These are phyloP conservation scores for Dasysyrphus tricinctus DNA, from an alignment of 2,888 invertebrate species.

Conservation along the genomic window DNA sequence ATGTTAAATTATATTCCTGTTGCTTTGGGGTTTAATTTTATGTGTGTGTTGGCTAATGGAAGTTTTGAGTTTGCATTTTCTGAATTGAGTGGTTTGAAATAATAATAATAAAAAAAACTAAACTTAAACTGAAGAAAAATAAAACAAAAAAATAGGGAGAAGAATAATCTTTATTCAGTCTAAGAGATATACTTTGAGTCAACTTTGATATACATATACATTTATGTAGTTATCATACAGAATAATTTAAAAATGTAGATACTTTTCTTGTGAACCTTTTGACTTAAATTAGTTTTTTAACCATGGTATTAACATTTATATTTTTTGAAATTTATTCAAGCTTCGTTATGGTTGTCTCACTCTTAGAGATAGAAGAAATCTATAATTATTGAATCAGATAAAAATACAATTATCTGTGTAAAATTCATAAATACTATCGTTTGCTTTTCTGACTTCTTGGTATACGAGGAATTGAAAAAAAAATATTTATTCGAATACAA, in stretches of 20 bases:
- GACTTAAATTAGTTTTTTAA: conserved; percentile 1
- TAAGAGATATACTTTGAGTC: neutral
- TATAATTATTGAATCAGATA: too few relatives aligned
- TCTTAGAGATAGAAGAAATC: too few relatives aligned
- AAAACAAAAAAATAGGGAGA: neutral
- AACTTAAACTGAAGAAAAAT: neutral
- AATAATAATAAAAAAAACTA: neutral
- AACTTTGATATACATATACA: too few relatives aligned
- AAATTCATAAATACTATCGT: too few relatives aligned
- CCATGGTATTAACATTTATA: neutral
- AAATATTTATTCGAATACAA: too few relatives aligned
- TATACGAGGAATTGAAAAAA: too few relatives aligned
- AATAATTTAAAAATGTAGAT: neutral
- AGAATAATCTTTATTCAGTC: conserved; percentile 1
- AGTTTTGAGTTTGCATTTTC: conserved; percentile 24
- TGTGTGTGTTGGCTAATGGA: conserved; percentile 29
- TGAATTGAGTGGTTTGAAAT: conserved; percentile 15
- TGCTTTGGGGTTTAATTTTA: conserved; percentile 30
- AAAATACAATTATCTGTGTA: too few relatives aligned
- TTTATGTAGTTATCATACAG: neutral
- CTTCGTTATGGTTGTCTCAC: too few relatives aligned
- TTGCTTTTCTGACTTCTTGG: too few relatives aligned
- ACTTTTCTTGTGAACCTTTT: neutral
- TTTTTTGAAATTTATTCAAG: neutral
- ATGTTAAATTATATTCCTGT: conserved; percentile 27